Evolutionary conservation across 2,113 vertebrate genomes (phyloP).

Genomic region (Lagenorhynchus albirostris): DNA sequence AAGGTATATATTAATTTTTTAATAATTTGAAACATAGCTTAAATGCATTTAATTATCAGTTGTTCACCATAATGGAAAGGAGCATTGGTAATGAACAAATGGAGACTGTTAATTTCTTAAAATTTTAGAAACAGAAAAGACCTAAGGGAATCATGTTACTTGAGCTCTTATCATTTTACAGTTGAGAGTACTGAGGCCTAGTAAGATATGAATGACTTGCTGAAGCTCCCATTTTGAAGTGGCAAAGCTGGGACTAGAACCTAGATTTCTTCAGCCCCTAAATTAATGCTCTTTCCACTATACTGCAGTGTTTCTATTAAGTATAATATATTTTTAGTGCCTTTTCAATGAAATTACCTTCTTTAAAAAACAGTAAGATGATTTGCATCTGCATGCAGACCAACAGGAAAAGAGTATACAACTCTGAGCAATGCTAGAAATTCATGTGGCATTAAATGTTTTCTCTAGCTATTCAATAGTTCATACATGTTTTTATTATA

Average conservation of each 20-base stretch:
- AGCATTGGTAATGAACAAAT: not conserved
- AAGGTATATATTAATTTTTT: constrained; percentile 86
- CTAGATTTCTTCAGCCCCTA: not conserved
- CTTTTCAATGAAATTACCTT: constrained; percentile 4
- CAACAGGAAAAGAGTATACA: not conserved
- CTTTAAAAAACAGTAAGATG: constrained; percentile 32
- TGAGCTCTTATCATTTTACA: not conserved
- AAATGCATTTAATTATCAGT: constrained; percentile 9
- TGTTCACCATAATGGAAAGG: not conserved
- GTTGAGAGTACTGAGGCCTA: not conserved
- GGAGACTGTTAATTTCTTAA: constrained; percentile 18
- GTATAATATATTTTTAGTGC: not conserved
- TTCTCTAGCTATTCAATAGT: not conserved
- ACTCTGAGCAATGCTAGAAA: not conserved
- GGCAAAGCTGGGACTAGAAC: not conserved
- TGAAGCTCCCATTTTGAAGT: not conserved
- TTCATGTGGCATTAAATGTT: constrained; percentile 19
- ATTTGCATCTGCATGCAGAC: not conserved
- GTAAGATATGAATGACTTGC: constrained; percentile 17
- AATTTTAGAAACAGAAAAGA: constrained; percentile 22
- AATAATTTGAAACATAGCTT: constrained; percentile 22
- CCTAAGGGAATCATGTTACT: not conserved
- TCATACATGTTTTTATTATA: constrained; percentile 25
- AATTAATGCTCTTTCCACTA: not conserved
- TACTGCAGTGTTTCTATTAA: not conserved